Conservation (phyloP, 92 coral and sea anemone genomes). For the Heliopora coerulea region DNA sequence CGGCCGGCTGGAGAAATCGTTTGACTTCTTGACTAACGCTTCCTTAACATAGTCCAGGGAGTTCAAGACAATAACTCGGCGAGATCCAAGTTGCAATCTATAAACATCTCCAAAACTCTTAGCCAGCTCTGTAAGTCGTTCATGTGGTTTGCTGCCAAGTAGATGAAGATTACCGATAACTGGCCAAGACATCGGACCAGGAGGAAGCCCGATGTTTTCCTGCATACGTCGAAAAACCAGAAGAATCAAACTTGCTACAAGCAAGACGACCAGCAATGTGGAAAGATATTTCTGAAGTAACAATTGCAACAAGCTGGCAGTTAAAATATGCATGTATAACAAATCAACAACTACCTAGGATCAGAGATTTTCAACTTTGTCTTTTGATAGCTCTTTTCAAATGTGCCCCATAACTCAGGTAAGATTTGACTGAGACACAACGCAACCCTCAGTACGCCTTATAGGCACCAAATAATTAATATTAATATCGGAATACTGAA, state of each 20-base stretch:
- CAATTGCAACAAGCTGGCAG: slow-evolving; percentile 11
- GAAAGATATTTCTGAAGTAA: slow-evolving; percentile 11
- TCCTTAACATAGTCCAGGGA: slow-evolving; percentile 83
- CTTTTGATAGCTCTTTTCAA: too few relatives aligned
- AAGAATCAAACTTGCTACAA: slow-evolving; percentile 25
- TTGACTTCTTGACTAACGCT: slow-evolving; percentile 75
- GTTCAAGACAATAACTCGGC: slow-evolving; percentile 82
- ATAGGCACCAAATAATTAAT: background rate
- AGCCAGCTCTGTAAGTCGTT: slow-evolving; percentile 78
- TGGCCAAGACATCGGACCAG: slow-evolving; percentile 92
- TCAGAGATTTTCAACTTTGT: too few relatives aligned
- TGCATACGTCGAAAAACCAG: slow-evolving; percentile 35
- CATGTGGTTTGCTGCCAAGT: slow-evolving; percentile 83
- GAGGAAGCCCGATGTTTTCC: slow-evolving; percentile 56
- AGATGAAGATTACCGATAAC: slow-evolving; percentile 85
- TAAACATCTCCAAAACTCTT: slow-evolving; percentile 84
- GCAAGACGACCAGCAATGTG: slow-evolving; percentile 13
- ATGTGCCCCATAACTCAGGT: too few relatives aligned
- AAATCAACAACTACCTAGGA: background rate
- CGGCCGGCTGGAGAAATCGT: slow-evolving; percentile 93
- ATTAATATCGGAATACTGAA: background rate
- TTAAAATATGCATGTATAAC: slow-evolving; percentile 8
- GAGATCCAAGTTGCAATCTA: slow-evolving; percentile 85
- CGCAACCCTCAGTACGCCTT: background rate
- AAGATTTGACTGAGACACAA: too few relatives aligned